These are phyloP conservation scores for Melospiza georgiana DNA, from an alignment of 2,113 vertebrate genomes.

Conservation along the genomic window DNA sequence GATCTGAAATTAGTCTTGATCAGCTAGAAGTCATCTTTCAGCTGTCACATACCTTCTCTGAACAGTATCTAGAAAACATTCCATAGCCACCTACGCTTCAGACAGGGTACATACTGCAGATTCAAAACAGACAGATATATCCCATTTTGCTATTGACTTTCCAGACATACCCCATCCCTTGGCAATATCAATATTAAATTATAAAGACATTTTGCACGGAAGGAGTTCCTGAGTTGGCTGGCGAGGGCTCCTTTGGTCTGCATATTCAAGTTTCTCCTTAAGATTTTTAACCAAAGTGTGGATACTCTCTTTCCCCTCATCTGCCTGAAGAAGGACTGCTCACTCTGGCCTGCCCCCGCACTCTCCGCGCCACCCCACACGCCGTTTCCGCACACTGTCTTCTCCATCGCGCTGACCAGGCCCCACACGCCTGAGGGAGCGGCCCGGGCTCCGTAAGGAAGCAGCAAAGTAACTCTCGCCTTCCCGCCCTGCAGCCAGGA, in stretches of 20 bases:
- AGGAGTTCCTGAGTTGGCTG: not conserved
- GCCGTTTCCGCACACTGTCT: not conserved
- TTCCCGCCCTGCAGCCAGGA: not conserved
- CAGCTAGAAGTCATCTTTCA: not conserved
- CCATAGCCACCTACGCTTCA: not conserved
- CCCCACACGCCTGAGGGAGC: not conserved
- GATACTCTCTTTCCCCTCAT: not conserved
- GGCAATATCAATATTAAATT: slow-evolving; percentile 10
- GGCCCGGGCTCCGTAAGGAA: not conserved
- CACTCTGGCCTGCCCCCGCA: not conserved
- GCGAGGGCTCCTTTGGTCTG: not conserved
- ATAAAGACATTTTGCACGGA: not conserved
- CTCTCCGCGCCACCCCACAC: not conserved
- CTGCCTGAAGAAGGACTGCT: not conserved
- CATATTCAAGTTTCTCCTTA: not conserved
- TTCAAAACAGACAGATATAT: not conserved
- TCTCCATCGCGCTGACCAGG: not conserved
- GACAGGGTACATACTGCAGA: not conserved
- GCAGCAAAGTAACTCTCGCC: not conserved
- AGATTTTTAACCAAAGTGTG: not conserved
- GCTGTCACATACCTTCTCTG: not conserved
- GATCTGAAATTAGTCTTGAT: not conserved
- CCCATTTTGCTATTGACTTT: not conserved
- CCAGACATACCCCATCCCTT: not conserved
- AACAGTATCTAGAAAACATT: not conserved